These are phyloP conservation scores for Vombatus ursinus DNA, from an alignment of 2,113 vertebrate genomes.

Conservation along the genomic window DNA sequence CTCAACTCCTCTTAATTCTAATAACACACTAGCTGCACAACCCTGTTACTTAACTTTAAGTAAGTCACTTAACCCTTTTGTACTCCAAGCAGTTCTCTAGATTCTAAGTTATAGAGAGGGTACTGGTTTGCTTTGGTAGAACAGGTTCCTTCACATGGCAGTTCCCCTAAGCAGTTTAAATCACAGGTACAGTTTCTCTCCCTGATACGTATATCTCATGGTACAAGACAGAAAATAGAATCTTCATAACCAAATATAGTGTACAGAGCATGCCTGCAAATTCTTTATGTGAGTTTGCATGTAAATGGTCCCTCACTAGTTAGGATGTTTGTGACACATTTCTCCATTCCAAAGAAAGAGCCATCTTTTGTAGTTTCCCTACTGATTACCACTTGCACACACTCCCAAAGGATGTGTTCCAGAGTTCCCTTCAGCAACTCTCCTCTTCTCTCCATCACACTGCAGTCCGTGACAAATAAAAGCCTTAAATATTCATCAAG, in stretches of 20 bases:
- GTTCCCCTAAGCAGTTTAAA: not conserved
- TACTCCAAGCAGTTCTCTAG: not conserved
- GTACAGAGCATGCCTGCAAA: not conserved
- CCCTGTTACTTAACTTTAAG: not conserved
- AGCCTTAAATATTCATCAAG: not conserved
- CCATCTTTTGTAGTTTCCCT: not conserved
- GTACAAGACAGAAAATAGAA: not conserved
- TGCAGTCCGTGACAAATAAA: not conserved
- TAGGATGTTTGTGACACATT: accelerated
- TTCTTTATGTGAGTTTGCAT: not conserved
- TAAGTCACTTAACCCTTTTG: not conserved
- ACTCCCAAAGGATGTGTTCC: not conserved
- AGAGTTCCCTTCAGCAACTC: not conserved
- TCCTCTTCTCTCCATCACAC: not conserved
- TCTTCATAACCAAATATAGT: not conserved
- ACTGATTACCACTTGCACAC: not conserved
- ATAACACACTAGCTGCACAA: not conserved
- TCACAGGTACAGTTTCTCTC: not conserved
- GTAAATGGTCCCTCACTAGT: not conserved
- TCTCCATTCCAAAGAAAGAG: not conserved
- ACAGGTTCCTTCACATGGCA: not conserved
- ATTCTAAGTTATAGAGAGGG: not conserved
- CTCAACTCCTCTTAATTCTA: not conserved
- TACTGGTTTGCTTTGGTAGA: not conserved
- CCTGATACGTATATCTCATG: not conserved